Percentiles rank a stretch among this genome's conserved stretches.
phyloP scores from a whole-genome alignment of 1,140 invertebrate species.

The Yoshiicerus persimilis region DNA sequence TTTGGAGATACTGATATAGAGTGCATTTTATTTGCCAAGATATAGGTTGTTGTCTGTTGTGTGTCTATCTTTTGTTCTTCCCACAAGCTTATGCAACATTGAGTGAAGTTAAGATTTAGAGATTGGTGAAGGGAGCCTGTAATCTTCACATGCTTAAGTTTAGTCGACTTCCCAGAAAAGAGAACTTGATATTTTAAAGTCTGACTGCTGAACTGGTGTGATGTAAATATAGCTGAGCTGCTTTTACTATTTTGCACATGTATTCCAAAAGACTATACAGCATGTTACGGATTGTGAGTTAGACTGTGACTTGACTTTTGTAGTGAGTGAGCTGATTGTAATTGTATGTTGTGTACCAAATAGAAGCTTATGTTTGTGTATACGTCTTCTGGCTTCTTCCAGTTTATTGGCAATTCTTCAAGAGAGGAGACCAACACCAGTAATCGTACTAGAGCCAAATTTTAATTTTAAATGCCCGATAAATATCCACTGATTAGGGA shows the following conservation, averaged over 20 bases:
- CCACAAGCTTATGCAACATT: background rate
- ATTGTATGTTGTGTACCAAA: background rate
- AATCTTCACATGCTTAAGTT: background rate
- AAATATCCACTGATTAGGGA: slow-evolving; percentile 3
- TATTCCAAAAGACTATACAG: background rate
- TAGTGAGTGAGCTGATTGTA: background rate
- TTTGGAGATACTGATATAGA: background rate
- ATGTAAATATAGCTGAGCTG: slow-evolving; percentile 13
- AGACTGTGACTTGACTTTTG: background rate
- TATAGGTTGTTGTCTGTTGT: background rate
- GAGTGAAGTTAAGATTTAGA: background rate
- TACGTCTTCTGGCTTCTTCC: background rate
- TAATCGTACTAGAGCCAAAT: background rate
- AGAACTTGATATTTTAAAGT: background rate
- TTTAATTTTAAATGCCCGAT: background rate
- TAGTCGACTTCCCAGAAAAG: background rate
- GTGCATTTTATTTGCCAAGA: background rate
- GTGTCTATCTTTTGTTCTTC: background rate
- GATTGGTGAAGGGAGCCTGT: background rate
- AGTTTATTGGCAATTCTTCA: background rate
- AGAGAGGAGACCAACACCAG: too few species aligned
- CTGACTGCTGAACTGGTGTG: background rate
- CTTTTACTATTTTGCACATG: background rate
- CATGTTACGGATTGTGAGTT: background rate
- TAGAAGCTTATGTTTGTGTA: background rate